Conservation (phyloP, 1,140 invertebrate genomes). For the Saxidomus purpurata region DNA sequence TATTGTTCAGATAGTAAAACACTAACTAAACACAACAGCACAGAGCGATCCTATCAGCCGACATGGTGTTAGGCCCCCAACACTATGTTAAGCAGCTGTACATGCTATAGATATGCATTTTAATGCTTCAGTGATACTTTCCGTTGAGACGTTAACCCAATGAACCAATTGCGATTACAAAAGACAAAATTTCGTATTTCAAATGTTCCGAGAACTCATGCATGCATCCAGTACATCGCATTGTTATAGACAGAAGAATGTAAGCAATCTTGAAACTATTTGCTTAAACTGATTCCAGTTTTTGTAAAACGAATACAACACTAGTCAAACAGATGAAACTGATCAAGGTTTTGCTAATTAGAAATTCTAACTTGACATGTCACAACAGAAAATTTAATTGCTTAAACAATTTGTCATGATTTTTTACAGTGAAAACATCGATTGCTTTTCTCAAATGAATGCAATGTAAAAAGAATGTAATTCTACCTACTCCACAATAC, state of each 20-base stretch:
- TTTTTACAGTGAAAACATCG: too few species aligned
- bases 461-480: too few species aligned
- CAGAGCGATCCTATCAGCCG: conserved; percentile 4
- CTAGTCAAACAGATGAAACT: neutral
- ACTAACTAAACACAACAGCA: conserved; percentile 31
- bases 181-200: too few species aligned
- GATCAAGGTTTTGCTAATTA: neutral
- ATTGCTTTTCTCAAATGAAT: too few species aligned
- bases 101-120: conserved; percentile 8
- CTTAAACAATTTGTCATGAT: too few species aligned
- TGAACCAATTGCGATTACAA: neutral
- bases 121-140: neutral
- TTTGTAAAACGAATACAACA: neutral
- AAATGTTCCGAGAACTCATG: too few species aligned
- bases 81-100: conserved; percentile 1
- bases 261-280: neutral
- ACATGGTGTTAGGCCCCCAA: neutral
- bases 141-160: neutral
- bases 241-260: neutral
- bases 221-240: too few species aligned
- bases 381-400: too few species aligned
- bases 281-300: neutral
- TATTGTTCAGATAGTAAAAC: conserved; percentile 24
- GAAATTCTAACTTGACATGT: neutral
- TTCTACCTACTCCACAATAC: too few species aligned